phyloP scores from a whole-genome alignment of 2,888 invertebrate species.

The Eristalis tenax region DNA sequence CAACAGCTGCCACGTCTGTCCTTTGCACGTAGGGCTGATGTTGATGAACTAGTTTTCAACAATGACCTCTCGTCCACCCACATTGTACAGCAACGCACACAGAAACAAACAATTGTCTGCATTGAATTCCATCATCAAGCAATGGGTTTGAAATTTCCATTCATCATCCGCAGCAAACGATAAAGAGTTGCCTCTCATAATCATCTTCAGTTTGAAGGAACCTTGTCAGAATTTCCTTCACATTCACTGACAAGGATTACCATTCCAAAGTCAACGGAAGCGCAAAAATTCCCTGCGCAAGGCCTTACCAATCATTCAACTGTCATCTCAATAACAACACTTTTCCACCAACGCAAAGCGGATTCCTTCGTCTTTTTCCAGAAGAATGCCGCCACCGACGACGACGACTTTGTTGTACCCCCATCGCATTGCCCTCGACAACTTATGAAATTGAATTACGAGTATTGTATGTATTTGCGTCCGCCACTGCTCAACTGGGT shows the following conservation, averaged over 20 bases:
- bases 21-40: too few relatives aligned
- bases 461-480: not conserved
- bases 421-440: not conserved
- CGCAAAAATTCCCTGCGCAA: not conserved
- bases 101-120: too few relatives aligned
- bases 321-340: not conserved
- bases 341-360: not conserved
- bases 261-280: not conserved
- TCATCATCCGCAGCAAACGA: not conserved
- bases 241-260: not conserved
- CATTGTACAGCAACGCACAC: too few relatives aligned
- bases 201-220: not conserved
- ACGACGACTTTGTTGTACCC: not conserved
- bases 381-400: not conserved
- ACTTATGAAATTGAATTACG: not conserved
- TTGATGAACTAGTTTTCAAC: too few relatives aligned
- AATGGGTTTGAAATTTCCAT: not conserved
- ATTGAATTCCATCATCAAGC: not conserved
- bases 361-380: not conserved
- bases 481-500: not conserved
- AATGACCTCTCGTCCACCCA: too few relatives aligned
- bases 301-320: not conserved
- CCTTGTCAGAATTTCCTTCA: not conserved
- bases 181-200: not conserved
- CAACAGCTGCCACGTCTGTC: too few relatives aligned